phyloP scores from a whole-genome alignment of 2,113 vertebrate genomes.

The Camelus bactrianus region DNA sequence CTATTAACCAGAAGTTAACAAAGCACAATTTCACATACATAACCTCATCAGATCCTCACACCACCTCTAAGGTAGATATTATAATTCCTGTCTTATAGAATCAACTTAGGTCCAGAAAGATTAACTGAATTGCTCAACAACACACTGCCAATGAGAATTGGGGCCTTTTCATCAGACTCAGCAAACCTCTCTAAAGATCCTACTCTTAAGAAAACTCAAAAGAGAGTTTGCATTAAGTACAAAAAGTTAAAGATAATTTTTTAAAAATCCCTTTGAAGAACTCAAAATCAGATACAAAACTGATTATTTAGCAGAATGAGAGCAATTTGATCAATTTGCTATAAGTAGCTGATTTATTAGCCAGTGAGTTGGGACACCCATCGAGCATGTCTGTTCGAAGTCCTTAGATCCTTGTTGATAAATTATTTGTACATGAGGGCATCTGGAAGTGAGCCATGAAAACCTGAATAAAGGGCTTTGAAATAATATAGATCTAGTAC shows the following conservation, averaged over 20 bases:
- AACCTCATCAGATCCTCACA: not conserved
- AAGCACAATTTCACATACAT: not conserved
- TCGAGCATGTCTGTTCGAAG: not conserved
- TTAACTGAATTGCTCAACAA: not conserved
- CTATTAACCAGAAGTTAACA: not conserved
- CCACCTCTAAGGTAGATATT: not conserved
- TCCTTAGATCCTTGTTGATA: not conserved
- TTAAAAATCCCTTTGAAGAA: not conserved
- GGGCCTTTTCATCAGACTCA: not conserved
- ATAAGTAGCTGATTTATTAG: not conserved
- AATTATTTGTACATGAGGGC: not conserved
- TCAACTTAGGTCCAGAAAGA: slow-evolving; percentile 2
- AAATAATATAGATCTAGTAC: not conserved
- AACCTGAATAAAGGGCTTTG: not conserved
- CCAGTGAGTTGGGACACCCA: not conserved
- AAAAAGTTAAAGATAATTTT: not conserved
- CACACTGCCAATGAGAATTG: not conserved
- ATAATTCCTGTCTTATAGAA: not conserved
- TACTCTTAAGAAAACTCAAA: not conserved
- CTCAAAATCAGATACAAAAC: not conserved
- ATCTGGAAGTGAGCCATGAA: not conserved
- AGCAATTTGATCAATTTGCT: not conserved
- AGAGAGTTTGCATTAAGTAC: not conserved
- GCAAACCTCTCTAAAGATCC: not conserved
- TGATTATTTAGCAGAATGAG: slow-evolving; percentile 1